Percentiles rank a stretch among this genome's conserved stretches.
Evolutionary conservation across 2,113 vertebrate genomes (phyloP).

Genomic region (Dicaeum eximium): DNA sequence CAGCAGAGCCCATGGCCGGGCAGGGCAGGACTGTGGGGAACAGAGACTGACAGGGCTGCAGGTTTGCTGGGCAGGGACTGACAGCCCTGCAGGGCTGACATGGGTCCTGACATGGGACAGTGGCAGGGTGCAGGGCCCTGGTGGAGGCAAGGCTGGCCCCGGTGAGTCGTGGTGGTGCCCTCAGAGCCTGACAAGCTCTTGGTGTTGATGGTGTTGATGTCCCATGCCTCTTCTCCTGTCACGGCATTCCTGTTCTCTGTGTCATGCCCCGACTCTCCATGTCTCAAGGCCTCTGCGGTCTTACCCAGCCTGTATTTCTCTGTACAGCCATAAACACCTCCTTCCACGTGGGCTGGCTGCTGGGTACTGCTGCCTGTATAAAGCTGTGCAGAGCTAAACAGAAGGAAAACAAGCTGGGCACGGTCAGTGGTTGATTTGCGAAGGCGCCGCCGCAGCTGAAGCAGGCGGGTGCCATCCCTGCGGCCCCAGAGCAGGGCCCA

Average conservation of each 20-base stretch:
- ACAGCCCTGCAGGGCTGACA: rapidly evolving
- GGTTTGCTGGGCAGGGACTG: background rate
- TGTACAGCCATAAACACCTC: background rate
- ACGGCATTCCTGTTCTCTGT: rapidly evolving
- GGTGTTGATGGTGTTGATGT: background rate
- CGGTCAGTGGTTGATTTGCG: rapidly evolving
- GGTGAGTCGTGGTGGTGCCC: background rate
- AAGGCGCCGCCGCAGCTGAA: rapidly evolving
- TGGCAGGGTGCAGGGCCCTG: rapidly evolving
- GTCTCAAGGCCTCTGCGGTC: background rate
- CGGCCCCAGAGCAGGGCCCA: rapidly evolving
- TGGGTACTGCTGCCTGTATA: background rate
- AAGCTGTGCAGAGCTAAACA: background rate
- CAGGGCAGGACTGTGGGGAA: background rate
- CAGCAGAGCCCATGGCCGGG: rapidly evolving
- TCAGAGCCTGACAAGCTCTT: background rate
- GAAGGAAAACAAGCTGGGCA: background rate
- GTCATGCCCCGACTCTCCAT: rapidly evolving
- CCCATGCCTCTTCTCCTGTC: rapidly evolving
- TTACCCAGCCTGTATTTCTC: background rate
- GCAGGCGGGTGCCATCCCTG: background rate
- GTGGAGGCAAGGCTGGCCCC: background rate
- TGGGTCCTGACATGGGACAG: no score
- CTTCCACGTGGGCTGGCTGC: background rate
- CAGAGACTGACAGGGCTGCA: rapidly evolving